phyloP scores from a whole-genome alignment of 2,113 vertebrate genomes.

The Mixornis gularis region DNA sequence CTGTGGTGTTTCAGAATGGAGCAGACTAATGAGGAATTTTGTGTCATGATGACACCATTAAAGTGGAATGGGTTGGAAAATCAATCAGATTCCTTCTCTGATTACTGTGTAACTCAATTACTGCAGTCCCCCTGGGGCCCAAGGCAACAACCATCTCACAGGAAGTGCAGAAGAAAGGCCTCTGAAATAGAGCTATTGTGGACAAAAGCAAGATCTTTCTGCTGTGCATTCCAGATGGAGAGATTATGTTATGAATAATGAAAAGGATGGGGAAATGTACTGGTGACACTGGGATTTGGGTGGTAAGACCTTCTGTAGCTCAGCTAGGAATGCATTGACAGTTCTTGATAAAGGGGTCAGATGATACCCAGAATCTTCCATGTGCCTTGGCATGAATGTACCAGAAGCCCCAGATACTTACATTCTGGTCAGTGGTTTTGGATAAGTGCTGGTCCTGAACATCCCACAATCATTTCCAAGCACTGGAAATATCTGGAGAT shows the following conservation, averaged over 20 bases:
- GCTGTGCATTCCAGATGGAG: neutral
- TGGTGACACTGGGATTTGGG: neutral
- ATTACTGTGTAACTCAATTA: conserved; percentile 41
- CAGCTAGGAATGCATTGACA: neutral
- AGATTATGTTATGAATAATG: neutral
- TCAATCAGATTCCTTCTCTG: conserved; percentile 35
- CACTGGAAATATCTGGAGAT: neutral
- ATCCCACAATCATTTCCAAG: neutral
- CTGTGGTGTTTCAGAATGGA: neutral
- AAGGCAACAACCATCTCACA: neutral
- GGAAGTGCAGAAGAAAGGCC: neutral
- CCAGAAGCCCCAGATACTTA: neutral
- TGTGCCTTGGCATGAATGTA: neutral
- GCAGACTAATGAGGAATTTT: neutral
- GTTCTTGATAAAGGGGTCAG: neutral
- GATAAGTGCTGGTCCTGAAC: neutral
- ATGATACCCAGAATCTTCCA: neutral
- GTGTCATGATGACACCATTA: conserved; percentile 32
- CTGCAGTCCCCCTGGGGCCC: neutral
- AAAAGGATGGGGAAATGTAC: neutral
- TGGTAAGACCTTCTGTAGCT: neutral
- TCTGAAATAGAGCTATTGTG: neutral
- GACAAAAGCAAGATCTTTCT: neutral
- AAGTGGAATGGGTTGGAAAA: conserved; percentile 43
- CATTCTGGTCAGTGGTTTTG: neutral